Evolutionary conservation across 2,113 vertebrate genomes (phyloP).

Genomic region (Himantopus leucocephalus): DNA sequence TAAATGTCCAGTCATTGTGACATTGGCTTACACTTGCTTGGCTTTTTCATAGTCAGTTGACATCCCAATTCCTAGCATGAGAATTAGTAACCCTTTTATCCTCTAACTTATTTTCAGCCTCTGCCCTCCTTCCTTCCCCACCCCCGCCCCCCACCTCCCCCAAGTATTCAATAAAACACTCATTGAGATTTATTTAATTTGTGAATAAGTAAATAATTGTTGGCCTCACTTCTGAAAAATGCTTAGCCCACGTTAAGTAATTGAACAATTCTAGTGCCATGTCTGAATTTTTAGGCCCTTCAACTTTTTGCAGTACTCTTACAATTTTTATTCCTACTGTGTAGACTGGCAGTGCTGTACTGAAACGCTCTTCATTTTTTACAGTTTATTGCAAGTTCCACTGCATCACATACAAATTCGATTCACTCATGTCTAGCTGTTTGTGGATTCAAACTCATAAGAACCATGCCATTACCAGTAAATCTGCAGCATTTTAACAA

Average conservation of each 20-base stretch:
- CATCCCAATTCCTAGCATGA: conserved; percentile 82
- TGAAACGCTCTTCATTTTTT: conserved; percentile 81
- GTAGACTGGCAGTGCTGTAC: conserved; percentile 74
- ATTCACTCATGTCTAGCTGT: conserved; percentile 83
- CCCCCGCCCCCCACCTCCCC: background rate
- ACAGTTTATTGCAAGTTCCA: conserved; percentile 83
- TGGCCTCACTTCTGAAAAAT: conserved; percentile 51
- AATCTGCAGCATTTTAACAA: conserved; percentile 12
- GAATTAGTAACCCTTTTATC: conserved; percentile 74
- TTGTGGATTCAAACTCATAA: conserved; percentile 84
- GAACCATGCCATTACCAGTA: conserved; percentile 46
- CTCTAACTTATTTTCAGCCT: conserved; percentile 72
- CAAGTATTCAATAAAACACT: conserved; percentile 42
- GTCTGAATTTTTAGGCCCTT: conserved; percentile 64
- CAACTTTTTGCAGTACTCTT: conserved; percentile 67
- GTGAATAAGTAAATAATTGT: conserved; percentile 50
- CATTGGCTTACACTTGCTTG: conserved; percentile 91
- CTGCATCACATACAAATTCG: conserved; percentile 82
- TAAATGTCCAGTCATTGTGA: conserved; percentile 87
- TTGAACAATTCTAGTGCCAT: conserved; percentile 49
- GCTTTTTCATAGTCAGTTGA: conserved; percentile 86
- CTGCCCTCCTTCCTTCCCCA: background rate
- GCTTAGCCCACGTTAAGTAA: conserved; percentile 4
- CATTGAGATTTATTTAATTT: conserved; percentile 28
- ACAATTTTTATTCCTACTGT: conserved; percentile 66